A percentile compares a stretch with the other conserved stretches of the same genome.
Evolutionary conservation across 1,140 invertebrate genomes (phyloP).

Genomic region (Drosophila neocordata): DNA sequence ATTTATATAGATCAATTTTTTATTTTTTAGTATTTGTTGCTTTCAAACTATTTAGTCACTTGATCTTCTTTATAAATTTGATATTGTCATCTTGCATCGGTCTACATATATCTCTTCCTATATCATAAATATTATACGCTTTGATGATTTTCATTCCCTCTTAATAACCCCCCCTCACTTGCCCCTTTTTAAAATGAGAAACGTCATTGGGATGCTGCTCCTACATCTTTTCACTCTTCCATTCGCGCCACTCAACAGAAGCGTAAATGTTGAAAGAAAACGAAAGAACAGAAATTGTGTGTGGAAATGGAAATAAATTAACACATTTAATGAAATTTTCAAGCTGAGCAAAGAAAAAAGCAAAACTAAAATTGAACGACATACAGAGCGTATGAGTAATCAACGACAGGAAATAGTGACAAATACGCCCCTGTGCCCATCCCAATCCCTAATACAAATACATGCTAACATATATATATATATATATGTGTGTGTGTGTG

Average conservation of each 20-base stretch:
- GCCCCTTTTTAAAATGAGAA: too few species aligned
- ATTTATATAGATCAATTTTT: too few species aligned
- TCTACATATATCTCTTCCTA: background rate
- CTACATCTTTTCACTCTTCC: background rate
- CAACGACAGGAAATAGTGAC: slow-evolving; percentile 79
- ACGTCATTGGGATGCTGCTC: too few species aligned
- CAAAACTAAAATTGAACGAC: slow-evolving; percentile 30
- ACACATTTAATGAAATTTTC: slow-evolving; percentile 77
- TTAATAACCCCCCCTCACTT: too few species aligned
- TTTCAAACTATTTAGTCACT: too few species aligned
- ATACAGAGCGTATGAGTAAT: slow-evolving; percentile 79
- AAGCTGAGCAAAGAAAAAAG: slow-evolving; percentile 8
- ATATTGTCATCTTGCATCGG: slow-evolving; percentile 25
- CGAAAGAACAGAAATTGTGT: slow-evolving; percentile 49
- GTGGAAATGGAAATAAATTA: slow-evolving; percentile 79
- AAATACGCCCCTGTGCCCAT: slow-evolving; percentile 47
- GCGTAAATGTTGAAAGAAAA: slow-evolving; percentile 46
- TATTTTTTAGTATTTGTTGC: too few species aligned
- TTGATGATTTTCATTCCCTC: slow-evolving; percentile 14
- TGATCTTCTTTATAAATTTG: background rate
- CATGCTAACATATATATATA: slow-evolving; percentile 6
- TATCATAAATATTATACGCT: slow-evolving; percentile 46
- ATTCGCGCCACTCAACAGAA: slow-evolving; percentile 26
- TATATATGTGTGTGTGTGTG: slow-evolving; percentile 15
- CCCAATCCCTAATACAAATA: background rate